A percentile compares a stretch with the other conserved stretches of the same genome.
These are phyloP conservation scores for Oreochromis niloticus DNA, from an alignment of 2,113 vertebrate genomes.

Conservation along the genomic window DNA sequence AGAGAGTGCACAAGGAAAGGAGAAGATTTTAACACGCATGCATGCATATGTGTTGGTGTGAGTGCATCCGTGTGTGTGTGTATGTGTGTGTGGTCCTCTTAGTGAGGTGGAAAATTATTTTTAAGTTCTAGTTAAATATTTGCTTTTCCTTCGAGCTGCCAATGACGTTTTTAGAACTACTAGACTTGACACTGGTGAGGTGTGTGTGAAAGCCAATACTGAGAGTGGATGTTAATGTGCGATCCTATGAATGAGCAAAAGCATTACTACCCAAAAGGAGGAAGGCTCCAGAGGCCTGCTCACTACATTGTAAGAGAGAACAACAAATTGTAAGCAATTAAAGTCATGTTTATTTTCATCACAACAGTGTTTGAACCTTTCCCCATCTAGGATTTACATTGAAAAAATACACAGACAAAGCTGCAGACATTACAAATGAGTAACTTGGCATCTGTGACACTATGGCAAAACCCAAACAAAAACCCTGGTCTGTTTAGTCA, in stretches of 20 bases:
- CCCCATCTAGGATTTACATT: conserved; percentile 49
- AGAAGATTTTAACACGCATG: conserved; percentile 1
- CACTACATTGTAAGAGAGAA: background rate
- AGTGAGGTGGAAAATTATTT: conserved; percentile 61
- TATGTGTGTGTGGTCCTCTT: conserved; percentile 67
- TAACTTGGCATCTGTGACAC: conserved; percentile 45
- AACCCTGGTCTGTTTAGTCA: conserved; percentile 51
- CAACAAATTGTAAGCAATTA: conserved; percentile 17
- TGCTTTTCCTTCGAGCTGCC: conserved; percentile 60
- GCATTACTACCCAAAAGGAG: background rate
- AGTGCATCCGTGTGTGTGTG: conserved; percentile 5
- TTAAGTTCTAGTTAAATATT: conserved; percentile 67
- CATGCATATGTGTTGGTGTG: conserved; percentile 23
- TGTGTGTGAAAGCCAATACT: conserved; percentile 8
- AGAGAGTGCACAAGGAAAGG: background rate
- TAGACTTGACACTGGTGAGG: conserved; percentile 15
- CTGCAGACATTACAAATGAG: conserved; percentile 73
- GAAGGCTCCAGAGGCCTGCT: background rate
- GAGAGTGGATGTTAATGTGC: background rate
- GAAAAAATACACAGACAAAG: conserved; percentile 62
- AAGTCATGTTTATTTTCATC: conserved; percentile 32
- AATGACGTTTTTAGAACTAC: conserved; percentile 49
- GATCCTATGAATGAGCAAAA: conserved; percentile 29
- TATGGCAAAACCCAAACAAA: conserved; percentile 59
- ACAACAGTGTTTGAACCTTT: conserved; percentile 26